These are phyloP conservation scores for Chionoecetes opilio DNA, from an alignment of 1,140 invertebrate species.

Conservation along the genomic window DNA sequence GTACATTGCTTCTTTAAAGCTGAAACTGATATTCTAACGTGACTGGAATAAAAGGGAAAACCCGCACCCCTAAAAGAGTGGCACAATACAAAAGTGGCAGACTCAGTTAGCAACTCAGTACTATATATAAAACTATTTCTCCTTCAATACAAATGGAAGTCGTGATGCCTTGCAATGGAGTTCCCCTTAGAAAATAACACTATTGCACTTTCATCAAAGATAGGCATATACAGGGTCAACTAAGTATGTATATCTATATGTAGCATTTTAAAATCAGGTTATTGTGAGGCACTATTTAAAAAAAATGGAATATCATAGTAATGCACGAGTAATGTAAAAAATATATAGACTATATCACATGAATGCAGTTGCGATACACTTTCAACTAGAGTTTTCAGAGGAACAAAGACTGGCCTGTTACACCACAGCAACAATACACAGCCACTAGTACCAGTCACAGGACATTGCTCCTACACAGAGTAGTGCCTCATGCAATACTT, in stretches of 20 bases:
- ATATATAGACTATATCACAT: constrained; percentile 15
- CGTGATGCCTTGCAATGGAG: background rate
- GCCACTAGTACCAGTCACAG: background rate
- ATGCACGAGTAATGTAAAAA: background rate
- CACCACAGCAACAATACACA: background rate
- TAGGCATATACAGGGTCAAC: background rate
- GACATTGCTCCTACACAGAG: no score
- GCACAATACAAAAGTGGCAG: no score
- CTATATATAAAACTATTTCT: background rate
- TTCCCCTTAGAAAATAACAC: background rate
- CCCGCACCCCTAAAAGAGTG: no score
- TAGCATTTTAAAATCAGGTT: background rate
- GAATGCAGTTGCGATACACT: background rate
- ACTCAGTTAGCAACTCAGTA: background rate
- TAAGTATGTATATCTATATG: no score
- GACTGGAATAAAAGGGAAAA: background rate
- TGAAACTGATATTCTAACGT: background rate
- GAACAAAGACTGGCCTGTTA: background rate
- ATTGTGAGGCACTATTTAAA: background rate
- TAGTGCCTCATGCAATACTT: no score
- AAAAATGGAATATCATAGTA: constrained; percentile 3
- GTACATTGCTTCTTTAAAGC: background rate
- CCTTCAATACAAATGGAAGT: background rate
- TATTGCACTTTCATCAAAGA: background rate
- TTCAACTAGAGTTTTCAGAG: background rate